Evolutionary conservation across 2,113 vertebrate species (phyloP).

Genomic region (Typhlomys cinereus): DNA sequence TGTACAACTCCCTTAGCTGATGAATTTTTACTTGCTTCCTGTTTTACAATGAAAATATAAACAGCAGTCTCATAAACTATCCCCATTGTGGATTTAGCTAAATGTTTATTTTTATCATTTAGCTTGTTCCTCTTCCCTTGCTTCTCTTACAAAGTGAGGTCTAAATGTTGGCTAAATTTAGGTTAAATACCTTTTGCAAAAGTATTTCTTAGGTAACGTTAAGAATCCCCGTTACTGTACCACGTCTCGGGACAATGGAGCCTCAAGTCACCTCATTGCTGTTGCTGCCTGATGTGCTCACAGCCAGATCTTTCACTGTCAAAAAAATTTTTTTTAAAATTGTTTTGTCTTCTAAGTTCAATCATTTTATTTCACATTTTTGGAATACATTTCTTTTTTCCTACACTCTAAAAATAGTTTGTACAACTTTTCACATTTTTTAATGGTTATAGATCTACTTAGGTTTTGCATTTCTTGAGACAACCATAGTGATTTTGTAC

Average conservation of each 20-base stretch:
- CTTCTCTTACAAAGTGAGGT: neutral
- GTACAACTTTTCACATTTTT: no score
- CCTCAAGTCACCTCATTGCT: constrained; percentile 1
- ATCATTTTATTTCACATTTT: no score
- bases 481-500: no score
- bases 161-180: constrained; percentile 45
- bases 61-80: neutral
- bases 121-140: neutral
- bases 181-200: neutral
- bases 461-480: no score
- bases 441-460: no score
- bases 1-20: neutral
- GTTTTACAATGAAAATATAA: neutral
- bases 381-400: no score
- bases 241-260: neutral
- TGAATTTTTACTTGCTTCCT: neutral
- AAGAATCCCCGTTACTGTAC: constrained; percentile 1
- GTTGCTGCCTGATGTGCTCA: neutral
- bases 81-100: neutral
- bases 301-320: neutral
- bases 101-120: constrained; percentile 24
- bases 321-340: neutral
- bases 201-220: neutral
- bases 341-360: no score
- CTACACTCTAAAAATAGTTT: no score